Percentiles rank a stretch among this genome's conserved stretches.
phyloP scores from a whole-genome alignment of 2,113 vertebrate genomes.

The Burhinus bistriatus region DNA sequence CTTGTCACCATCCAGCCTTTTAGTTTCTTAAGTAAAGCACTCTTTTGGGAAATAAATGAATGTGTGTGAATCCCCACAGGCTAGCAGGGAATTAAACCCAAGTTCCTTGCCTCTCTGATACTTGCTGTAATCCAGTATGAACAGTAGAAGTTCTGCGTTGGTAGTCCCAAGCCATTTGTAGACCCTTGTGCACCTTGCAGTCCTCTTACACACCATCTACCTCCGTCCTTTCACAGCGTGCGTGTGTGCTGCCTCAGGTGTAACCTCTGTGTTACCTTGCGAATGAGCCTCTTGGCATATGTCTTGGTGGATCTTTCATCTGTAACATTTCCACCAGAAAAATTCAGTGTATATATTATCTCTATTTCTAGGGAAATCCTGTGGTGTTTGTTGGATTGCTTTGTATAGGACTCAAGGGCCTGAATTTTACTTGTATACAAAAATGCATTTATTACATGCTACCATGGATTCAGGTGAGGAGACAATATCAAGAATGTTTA shows the following conservation, averaged over 20 bases:
- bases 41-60: neutral
- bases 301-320: neutral
- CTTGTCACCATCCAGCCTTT: neutral
- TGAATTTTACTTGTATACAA: neutral
- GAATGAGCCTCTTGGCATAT: rapidly evolving
- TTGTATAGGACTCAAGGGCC: neutral
- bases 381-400: neutral
- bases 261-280: neutral
- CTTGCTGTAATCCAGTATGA: neutral
- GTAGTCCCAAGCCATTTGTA: neutral
- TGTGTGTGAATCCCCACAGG: neutral
- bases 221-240: rapidly evolving
- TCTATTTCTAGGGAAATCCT: neutral
- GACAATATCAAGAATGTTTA: neutral
- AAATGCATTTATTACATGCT: neutral
- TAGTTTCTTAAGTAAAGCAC: neutral
- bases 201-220: neutral
- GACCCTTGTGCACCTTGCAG: neutral
- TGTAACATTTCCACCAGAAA: neutral
- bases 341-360: neutral
- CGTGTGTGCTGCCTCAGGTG: neutral
- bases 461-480: neutral
- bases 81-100: neutral
- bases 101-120: neutral
- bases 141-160: neutral